Evolutionary conservation across 2,888 invertebrate genomes (phyloP), one percentile per base, ranked within the genome.

Genomic region (Pseudococcus jackbeardsleyi): DNA sequence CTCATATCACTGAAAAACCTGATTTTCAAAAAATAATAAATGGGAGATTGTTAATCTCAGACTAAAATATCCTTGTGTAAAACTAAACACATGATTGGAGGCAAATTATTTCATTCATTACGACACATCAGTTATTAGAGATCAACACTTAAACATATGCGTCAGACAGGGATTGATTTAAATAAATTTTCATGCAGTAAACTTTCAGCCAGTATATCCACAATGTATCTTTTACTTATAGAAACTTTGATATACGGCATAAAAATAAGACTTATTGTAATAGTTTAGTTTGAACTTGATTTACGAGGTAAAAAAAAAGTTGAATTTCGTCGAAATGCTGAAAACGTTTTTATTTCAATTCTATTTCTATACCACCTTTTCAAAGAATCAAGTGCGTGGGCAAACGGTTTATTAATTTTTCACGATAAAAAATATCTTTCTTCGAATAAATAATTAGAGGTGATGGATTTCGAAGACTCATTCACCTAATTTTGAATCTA

Each of bases 251-350:
- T 46, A 46, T 82, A 82, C 46, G 12, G 79, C 79, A 82, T 82
- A 19, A 82, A 72, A 82, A 82, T 46, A 46, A 4, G 42, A 46
- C 46, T 82, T 82, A 82, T 82, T 42, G 46, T 46, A 82, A 82
- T 82, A 46, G 22, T 46, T 82, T 12, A 42, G 46, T 46, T 46
- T 46, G 11, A 82, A 46, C 11, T 82, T 82, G 79, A 82, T 82
- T 82, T 82, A 82, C 79, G 79, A 82, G 42, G 33, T 15, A 64
- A 72, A 79, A 79, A 39, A n/a, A 77, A 77, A 39, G 77, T 77
- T 46, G 19, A 82, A 82, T 19, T 82, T 46, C 46, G 11, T 46
- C 11, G 7, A n/a, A 82, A 46, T 19, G 17, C 17, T 82, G 46
- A 82, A 42, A 42, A 15, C 22, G 26, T 79, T 39, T 72, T 82